Percentiles rank a stretch among this genome's conserved stretches.
Evolutionary conservation across 2,113 vertebrate genomes (phyloP).

Genomic region (Phrynosoma platyrhinos): DNA sequence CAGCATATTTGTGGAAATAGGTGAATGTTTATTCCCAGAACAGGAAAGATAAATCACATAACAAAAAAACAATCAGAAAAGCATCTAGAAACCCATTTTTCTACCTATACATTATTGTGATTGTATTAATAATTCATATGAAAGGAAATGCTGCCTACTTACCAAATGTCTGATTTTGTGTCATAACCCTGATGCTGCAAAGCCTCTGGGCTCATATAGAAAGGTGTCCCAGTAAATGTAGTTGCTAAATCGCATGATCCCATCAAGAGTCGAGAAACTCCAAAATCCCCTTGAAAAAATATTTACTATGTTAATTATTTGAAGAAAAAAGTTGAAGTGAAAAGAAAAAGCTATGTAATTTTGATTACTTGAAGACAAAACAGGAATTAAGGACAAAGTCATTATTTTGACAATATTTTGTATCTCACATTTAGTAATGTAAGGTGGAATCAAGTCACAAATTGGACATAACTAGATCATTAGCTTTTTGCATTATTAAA

Average conservation of each 20-base stretch:
- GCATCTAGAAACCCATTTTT: slow-evolving; percentile 25
- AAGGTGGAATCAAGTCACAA: no score
- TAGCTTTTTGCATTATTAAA: no score
- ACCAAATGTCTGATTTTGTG: slow-evolving; percentile 92
- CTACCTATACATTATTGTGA: background rate
- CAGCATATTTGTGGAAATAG: background rate
- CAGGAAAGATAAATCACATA: background rate
- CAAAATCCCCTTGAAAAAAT: slow-evolving; percentile 86
- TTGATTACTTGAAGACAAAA: background rate
- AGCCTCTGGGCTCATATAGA: slow-evolving; percentile 90
- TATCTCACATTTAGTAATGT: background rate
- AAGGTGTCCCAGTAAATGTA: slow-evolving; percentile 87
- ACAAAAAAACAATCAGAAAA: background rate
- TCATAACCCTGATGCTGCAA: slow-evolving; percentile 86
- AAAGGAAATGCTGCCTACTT: slow-evolving; percentile 50
- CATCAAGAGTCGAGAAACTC: slow-evolving; percentile 88
- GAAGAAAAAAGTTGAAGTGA: background rate
- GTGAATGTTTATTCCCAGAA: background rate
- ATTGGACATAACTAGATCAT: no score
- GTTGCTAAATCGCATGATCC: slow-evolving; percentile 89
- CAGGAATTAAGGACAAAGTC: background rate
- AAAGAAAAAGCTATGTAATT: background rate
- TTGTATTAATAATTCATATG: background rate
- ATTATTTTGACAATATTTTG: background rate
- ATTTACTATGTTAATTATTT: slow-evolving; percentile 2